Conservation (phyloP, 2,797 vertebrate species). For the Hippocampus kuda region DNA sequence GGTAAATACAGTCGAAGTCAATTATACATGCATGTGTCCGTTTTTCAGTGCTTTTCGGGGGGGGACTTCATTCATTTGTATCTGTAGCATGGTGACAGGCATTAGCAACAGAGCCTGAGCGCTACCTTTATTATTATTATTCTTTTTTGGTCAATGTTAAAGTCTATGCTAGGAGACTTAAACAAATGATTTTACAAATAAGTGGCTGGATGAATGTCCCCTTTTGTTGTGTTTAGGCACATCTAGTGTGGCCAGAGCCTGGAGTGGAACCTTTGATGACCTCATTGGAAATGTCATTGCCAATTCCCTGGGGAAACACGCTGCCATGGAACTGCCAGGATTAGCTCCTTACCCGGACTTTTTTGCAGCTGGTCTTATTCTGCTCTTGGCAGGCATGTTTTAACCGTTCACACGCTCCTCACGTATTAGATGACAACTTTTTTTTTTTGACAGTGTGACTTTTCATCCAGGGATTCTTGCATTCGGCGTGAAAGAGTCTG, state of each 20-base stretch:
- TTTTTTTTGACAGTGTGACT: slow-evolving; percentile 8
- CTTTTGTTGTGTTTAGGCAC: slow-evolving; percentile 62
- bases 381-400: slow-evolving; percentile 71
- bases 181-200: no score
- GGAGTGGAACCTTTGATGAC: slow-evolving; percentile 81
- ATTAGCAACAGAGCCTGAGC: no score
- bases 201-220: no score
- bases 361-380: slow-evolving; percentile 75
- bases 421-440: not conserved
- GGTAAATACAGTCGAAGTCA: slow-evolving; percentile 48
- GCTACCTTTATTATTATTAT: no score
- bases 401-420: not conserved
- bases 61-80: no score
- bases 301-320: slow-evolving; percentile 50
- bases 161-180: no score
- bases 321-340: slow-evolving; percentile 65
- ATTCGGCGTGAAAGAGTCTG: slow-evolving; percentile 80
- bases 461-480: slow-evolving; percentile 70
- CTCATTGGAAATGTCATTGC: slow-evolving; percentile 70
- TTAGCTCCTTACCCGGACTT: slow-evolving; percentile 76
- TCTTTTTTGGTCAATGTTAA: no score
- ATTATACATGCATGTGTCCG: no score
- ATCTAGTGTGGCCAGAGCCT: slow-evolving; percentile 77
- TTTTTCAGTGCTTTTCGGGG: no score
- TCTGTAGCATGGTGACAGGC: no score